A percentile compares a stretch with the other conserved stretches of the same genome.
phyloP scores from a whole-genome alignment of 2,888 invertebrate genomes.

The Amiota communis region DNA sequence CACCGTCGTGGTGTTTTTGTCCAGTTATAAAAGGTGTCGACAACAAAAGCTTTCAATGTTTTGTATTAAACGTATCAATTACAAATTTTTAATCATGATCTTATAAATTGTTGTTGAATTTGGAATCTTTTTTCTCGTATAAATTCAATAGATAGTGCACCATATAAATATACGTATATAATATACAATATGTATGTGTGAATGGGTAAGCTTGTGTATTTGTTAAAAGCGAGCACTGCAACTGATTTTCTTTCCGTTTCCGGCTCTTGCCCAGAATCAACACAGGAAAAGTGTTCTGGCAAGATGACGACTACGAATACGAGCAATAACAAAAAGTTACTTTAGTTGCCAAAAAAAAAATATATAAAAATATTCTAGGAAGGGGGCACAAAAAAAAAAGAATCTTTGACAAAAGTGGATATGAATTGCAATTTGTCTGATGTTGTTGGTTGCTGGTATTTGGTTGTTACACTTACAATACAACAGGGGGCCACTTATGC shows the following conservation, averaged over 20 bases:
- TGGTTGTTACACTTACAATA: constrained; percentile 35
- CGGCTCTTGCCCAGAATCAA: constrained; percentile 37
- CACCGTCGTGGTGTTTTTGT: too few relatives aligned
- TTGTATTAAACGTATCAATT: too few relatives aligned
- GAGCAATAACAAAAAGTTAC: too few relatives aligned
- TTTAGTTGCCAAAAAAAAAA: constrained; percentile 30
- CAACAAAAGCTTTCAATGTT: too few relatives aligned
- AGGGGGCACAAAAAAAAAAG: constrained; percentile 44
- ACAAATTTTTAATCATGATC: too few relatives aligned
- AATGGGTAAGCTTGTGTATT: constrained; percentile 19
- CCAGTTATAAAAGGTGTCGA: too few relatives aligned
- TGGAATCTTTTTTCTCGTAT: too few relatives aligned
- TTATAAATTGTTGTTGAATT: too few relatives aligned
- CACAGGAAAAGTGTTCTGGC: not conserved
- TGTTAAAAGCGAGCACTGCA: constrained; percentile 41
- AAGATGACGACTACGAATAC: not conserved
- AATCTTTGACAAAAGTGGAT: constrained; percentile 46
- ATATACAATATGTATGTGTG: not conserved
- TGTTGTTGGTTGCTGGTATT: constrained; percentile 53
- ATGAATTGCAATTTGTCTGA: constrained; percentile 64
- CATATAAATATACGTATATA: too few relatives aligned
- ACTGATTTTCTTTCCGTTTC: constrained; percentile 63
- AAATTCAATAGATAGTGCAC: too few relatives aligned
- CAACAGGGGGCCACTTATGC: constrained; percentile 44
- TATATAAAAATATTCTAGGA: constrained; percentile 12